phyloP scores from a whole-genome alignment of 2,113 vertebrate genomes.

The Taxidea taxus region DNA sequence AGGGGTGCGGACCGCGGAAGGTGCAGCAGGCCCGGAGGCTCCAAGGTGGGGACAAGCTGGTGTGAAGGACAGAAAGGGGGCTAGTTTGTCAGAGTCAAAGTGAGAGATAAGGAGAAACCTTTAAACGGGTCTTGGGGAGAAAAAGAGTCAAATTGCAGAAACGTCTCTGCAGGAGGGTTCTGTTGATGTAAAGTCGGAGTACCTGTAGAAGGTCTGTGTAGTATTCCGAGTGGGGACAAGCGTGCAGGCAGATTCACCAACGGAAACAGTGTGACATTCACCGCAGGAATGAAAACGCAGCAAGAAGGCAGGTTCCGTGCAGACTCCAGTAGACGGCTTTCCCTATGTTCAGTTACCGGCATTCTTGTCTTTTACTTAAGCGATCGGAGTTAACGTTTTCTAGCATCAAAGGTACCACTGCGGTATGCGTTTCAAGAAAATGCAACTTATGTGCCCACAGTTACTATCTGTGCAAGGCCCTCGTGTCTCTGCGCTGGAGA shows the following conservation, averaged over 20 bases:
- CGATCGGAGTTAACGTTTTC: background rate
- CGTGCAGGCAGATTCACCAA: too few species aligned
- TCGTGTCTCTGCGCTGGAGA: background rate
- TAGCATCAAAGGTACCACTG: background rate
- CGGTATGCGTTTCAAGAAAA: background rate
- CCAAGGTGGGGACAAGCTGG: fast-evolving
- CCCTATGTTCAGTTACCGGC: background rate
- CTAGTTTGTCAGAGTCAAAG: background rate
- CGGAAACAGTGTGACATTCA: fast-evolving
- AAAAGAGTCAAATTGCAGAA: background rate
- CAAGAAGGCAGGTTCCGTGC: background rate
- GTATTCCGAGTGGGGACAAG: background rate
- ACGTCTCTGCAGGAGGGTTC: background rate
- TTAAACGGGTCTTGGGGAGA: fast-evolving
- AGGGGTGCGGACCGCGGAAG: too few species aligned
- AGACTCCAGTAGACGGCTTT: background rate
- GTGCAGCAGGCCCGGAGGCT: background rate
- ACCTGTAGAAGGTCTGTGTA: background rate
- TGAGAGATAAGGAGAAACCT: background rate
- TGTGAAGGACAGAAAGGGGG: background rate
- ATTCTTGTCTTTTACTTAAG: background rate
- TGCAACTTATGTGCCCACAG: background rate
- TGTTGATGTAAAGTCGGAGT: too few species aligned
- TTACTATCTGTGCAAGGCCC: background rate
- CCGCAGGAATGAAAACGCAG: background rate